Percentiles rank a stretch among this genome's conserved stretches.
These are phyloP conservation scores for Erpornis zantholeuca DNA, from an alignment of 2,113 vertebrate genomes.

Conservation along the genomic window DNA sequence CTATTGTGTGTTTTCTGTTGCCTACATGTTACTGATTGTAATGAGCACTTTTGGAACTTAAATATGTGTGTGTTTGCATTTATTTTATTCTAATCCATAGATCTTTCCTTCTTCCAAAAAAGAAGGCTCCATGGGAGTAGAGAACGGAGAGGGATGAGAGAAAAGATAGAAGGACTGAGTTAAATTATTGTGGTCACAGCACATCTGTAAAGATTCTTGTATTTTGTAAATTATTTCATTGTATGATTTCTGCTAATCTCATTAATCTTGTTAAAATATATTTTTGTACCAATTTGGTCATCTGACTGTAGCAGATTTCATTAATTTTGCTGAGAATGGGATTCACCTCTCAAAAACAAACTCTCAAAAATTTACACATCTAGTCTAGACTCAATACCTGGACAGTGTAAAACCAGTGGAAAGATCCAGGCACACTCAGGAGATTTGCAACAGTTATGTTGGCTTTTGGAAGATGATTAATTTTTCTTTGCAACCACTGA, in stretches of 20 bases:
- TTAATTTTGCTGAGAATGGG: background rate
- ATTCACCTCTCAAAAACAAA: background rate
- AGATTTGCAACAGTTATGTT: background rate
- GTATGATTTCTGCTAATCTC: background rate
- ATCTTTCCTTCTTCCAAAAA: background rate
- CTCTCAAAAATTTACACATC: background rate
- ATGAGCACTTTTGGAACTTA: background rate
- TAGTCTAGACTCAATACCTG: background rate
- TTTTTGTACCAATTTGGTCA: background rate
- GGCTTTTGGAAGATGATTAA: background rate
- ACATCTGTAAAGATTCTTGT: background rate
- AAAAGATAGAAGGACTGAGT: background rate
- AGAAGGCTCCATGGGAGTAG: background rate
- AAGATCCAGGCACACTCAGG: background rate
- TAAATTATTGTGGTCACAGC: background rate
- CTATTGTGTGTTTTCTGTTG: background rate
- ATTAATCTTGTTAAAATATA: background rate
- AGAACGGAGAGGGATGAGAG: background rate
- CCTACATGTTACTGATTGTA: background rate
- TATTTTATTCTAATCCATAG: background rate
- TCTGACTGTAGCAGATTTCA: background rate
- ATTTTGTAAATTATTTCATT: background rate
- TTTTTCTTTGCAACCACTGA: background rate
- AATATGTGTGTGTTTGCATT: background rate
- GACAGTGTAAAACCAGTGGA: background rate